phyloP scores from a whole-genome alignment of 2,888 invertebrate genomes.

The Drosophila barbarae region DNA sequence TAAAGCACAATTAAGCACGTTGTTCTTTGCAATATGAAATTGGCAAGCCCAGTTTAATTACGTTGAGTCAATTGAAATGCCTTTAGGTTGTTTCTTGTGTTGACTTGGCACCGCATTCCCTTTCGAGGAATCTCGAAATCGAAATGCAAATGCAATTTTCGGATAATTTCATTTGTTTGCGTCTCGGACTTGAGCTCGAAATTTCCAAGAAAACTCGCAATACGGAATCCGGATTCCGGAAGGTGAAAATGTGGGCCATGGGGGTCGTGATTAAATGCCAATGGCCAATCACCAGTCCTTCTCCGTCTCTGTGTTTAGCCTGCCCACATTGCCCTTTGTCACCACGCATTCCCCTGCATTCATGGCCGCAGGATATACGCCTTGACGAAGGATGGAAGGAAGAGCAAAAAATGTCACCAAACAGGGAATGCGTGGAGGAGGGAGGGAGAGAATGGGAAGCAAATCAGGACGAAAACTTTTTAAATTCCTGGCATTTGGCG shows the following conservation, averaged over 20 bases:
- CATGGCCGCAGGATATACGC: constrained; percentile 12
- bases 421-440: too few species aligned
- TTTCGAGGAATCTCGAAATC: constrained; percentile 1
- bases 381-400: background rate
- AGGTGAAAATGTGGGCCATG: constrained; percentile 28
- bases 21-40: too few species aligned
- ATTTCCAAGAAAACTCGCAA: constrained; percentile 1
- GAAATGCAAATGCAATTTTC: constrained; percentile 22
- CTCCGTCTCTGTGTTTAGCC: background rate
- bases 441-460: constrained; percentile 15
- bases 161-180: constrained; percentile 22
- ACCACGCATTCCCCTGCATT: constrained; percentile 12
- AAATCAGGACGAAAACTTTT: constrained; percentile 53
- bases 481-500: constrained; percentile 53
- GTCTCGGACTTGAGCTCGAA: background rate
- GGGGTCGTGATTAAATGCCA: constrained; percentile 64
- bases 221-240: background rate
- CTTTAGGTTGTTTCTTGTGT: background rate
- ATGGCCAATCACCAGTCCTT: constrained; percentile 55
- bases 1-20: too few species aligned
- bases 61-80: too few species aligned
- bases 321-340: constrained; percentile 12
- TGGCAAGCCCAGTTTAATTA: too few species aligned
- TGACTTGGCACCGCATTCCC: background rate
- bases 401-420: constrained; percentile 19